Base-by-base conservation (phyloP, 2,797 vertebrate genomes). In the Heterohyrax brucei region DNA sequence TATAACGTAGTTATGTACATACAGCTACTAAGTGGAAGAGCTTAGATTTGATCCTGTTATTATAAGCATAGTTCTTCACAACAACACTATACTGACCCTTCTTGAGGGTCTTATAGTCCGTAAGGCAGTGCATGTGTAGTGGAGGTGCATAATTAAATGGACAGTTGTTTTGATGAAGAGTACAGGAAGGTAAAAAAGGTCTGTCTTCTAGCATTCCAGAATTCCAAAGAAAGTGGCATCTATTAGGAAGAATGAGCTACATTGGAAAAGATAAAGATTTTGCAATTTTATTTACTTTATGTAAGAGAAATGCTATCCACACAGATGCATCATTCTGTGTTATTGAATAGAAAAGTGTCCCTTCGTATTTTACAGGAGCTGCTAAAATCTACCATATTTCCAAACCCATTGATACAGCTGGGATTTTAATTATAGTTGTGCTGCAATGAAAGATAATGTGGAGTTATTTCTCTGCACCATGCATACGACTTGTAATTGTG, bases 401-500 rank as follows among this genome's bases (percentile, higher is more conserved):
- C 56, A 95, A 90, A 93, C 30, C 83, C 50, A 61, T 64, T 96
- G 79, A 21, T 94, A 53, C 19, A 91, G 24, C 56, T 95, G 93
- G 48, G 78, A 30, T 93, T 97, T 93, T 78, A 82, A 93, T 95
- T 70, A 85, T 66, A 33, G 5, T 82, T 96, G 81, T 95, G 16
- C 87, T 95, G 14, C 80, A 76, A 79, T 92, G 83, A 50, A 91
- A 56, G 18, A 61, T 91, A 77, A 68, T 90, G 8, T 0, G 22
- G 46, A 26, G 21, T 82, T 24, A 50, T 92, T 72, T 94, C 89
- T 87, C 33, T 95, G 19, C 28, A 68, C 21, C 75, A 92, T 56
- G 24, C 53, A 59, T 89, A 21, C 30, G 85, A 46, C 87, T 91
- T 89, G n/a, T 89, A 89, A 96, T 44, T 10, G 10, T 92, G 9